Evolutionary conservation across 2,797 vertebrate genomes (phyloP).

Genomic region (Sus cebifrons): DNA sequence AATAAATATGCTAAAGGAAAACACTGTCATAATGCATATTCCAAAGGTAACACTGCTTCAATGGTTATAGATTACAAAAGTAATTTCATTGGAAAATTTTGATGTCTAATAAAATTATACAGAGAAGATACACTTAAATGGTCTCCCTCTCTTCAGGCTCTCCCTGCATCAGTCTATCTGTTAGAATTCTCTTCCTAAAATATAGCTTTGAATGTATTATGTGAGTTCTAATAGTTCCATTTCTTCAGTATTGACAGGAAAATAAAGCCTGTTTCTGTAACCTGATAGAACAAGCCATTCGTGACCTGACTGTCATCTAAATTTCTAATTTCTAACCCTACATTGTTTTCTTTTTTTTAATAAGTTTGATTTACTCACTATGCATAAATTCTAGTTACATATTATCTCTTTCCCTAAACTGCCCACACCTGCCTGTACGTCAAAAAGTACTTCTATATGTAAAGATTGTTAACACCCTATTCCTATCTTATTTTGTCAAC

Average conservation of each 20-base stretch:
- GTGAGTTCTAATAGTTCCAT: not conserved
- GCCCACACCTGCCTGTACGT: not conserved
- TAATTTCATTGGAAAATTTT: conserved; percentile 63
- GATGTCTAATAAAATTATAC: conserved; percentile 31
- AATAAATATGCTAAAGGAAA: conserved; percentile 75
- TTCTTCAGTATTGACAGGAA: not conserved
- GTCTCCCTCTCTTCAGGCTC: not conserved
- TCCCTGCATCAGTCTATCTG: not conserved
- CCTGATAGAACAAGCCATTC: not conserved
- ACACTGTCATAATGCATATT: conserved; percentile 65
- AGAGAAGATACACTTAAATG: not conserved
- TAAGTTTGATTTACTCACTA: not conserved
- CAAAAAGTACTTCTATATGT: not conserved
- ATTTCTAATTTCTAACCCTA: not conserved
- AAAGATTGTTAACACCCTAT: not conserved
- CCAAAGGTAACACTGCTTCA: conserved; percentile 12
- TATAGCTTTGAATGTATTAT: not conserved
- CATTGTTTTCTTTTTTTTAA: not conserved
- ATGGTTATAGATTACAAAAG: conserved; percentile 65
- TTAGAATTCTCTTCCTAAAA: not conserved
- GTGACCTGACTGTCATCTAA: not conserved
- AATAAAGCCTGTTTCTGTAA: not conserved
- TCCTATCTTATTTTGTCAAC: not conserved
- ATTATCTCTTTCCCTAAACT: not conserved
- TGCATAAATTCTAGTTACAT: not conserved